These are phyloP conservation scores for Lepus townsendii DNA, from an alignment of 2,797 vertebrate species.

Conservation along the genomic window DNA sequence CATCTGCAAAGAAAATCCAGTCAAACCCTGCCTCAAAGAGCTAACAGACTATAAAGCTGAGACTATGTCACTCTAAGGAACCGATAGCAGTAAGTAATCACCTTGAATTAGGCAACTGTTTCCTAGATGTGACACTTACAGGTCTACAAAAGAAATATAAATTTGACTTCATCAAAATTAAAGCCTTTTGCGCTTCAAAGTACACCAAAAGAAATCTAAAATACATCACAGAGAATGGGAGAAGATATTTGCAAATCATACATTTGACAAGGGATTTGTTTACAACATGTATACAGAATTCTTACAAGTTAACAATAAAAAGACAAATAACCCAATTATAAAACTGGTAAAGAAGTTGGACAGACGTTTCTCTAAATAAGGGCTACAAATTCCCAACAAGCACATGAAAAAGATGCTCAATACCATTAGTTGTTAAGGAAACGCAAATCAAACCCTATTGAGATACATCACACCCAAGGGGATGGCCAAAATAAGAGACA, in stretches of 20 bases:
- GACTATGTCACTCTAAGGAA: too few species aligned
- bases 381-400: not conserved
- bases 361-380: not conserved
- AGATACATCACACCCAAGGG: not conserved
- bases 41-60: not conserved
- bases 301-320: not conserved
- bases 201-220: not conserved
- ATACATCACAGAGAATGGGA: not conserved
- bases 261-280: not conserved
- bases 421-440: not conserved
- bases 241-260: not conserved
- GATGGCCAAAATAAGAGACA: not conserved
- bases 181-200: constrained; percentile 12
- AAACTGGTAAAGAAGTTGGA: not conserved
- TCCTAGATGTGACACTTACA: not conserved
- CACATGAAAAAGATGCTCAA: not conserved
- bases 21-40: not conserved
- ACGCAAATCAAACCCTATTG: not conserved
- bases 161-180: constrained; percentile 24
- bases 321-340: not conserved
- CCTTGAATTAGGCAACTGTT: not conserved
- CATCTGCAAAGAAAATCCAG: not conserved
- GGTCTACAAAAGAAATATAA: not conserved
- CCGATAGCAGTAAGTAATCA: not conserved
- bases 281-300: not conserved